These are phyloP conservation scores for Diplazon laetatorius DNA, from an alignment of 2,888 invertebrate genomes.

Conservation along the genomic window DNA sequence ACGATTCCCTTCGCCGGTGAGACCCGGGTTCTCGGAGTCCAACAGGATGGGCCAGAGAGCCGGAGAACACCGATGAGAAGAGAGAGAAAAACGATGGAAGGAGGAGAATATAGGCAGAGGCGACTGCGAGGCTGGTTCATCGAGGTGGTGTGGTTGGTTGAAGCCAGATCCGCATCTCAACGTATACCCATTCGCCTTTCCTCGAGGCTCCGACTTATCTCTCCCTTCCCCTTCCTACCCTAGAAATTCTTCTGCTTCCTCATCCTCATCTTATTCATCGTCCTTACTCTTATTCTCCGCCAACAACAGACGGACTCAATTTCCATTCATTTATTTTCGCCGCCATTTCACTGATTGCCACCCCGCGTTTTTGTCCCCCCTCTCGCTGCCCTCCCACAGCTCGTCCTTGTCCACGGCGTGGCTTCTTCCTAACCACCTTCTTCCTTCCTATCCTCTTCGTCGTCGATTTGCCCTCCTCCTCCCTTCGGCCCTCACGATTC, in stretches of 20 bases:
- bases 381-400: constrained; percentile 23
- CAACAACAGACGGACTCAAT: constrained; percentile 78
- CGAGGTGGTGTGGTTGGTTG: constrained; percentile 69
- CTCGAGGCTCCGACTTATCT: constrained; percentile 57
- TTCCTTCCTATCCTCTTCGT: constrained; percentile 46
- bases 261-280: constrained; percentile 40
- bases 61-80: constrained; percentile 36
- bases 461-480: constrained; percentile 39
- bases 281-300: constrained; percentile 52
- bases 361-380: constrained; percentile 62
- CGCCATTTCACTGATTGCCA: constrained; percentile 81
- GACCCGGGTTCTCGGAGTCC: constrained; percentile 36
- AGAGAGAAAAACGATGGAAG: constrained; percentile 32
- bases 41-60: constrained; percentile 23
- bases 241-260: constrained; percentile 54
- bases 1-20: constrained; percentile 50
- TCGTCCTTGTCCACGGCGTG: constrained; percentile 39
- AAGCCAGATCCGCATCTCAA: constrained; percentile 62
- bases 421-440: constrained; percentile 36
- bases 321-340: constrained; percentile 81
- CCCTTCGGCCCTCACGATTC: constrained; percentile 38
- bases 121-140: constrained; percentile 63
- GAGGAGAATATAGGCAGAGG: constrained; percentile 42
- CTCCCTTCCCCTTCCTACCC: constrained; percentile 59
- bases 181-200: constrained; percentile 59